A percentile compares a stretch with the other conserved stretches of the same genome.
Evolutionary conservation across 30 jellyfish, hydroid and myxozoan species (phyloP).

Genomic region (Nemopilema nomurai): DNA sequence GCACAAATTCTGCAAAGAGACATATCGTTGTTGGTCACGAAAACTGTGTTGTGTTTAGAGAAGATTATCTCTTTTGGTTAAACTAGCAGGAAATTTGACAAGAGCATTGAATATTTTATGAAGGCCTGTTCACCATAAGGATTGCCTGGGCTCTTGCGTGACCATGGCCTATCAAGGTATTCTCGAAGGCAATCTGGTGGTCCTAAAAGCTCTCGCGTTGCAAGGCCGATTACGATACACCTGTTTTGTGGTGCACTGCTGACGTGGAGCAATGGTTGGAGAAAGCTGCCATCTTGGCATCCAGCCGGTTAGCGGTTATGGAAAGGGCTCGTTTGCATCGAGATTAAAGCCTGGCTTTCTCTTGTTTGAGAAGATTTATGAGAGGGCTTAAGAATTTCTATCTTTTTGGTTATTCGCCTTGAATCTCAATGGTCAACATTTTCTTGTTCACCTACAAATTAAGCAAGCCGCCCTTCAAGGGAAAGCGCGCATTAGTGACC

Average conservation of each 20-base stretch:
- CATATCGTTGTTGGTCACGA: conserved; percentile 11
- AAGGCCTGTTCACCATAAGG: not conserved
- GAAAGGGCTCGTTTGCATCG: not conserved
- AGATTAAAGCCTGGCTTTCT: not conserved
- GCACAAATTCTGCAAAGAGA: conserved; percentile 4
- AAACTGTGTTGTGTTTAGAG: not conserved
- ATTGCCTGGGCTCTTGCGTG: not conserved
- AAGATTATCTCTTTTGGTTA: conserved; percentile 12
- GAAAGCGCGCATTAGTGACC: not conserved
- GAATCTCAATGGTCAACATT: not conserved
- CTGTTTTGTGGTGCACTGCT: not conserved
- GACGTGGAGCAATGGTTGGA: not conserved
- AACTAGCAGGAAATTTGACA: conserved; percentile 1
- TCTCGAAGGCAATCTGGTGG: not conserved
- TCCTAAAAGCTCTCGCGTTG: not conserved
- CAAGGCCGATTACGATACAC: not conserved
- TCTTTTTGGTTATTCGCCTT: not conserved
- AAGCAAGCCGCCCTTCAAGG: not conserved
- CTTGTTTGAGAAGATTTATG: not conserved
- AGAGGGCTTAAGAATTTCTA: not conserved
- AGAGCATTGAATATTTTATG: conserved; percentile 8
- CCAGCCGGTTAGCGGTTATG: not conserved
- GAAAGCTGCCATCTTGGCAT: not conserved
- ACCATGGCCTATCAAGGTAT: not conserved
- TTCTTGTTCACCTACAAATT: not conserved